phyloP scores from a whole-genome alignment of 2,888 invertebrate species.

The Nezara viridula region DNA sequence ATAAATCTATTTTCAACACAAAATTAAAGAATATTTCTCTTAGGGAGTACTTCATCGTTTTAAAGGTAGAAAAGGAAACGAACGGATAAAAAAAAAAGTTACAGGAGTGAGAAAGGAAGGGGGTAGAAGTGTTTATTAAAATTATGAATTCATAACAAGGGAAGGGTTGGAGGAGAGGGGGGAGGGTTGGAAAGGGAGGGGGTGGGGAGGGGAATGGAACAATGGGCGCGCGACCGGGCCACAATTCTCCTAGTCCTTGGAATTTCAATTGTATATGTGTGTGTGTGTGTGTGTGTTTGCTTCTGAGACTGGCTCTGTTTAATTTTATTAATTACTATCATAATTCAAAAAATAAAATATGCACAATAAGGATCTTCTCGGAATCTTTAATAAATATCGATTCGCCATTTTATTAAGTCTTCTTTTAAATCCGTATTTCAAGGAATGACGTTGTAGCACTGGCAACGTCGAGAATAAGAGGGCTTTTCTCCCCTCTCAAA shows the following conservation, averaged over 20 bases:
- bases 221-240: not conserved
- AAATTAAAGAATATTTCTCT: not conserved
- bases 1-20: not conserved
- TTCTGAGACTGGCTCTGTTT: not conserved
- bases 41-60: conserved; percentile 40
- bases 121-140: conserved; percentile 56
- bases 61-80: conserved; percentile 32
- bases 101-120: conserved; percentile 27
- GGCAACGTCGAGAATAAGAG: too few relatives aligned
- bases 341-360: conserved; percentile 32
- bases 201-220: not conserved
- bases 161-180: conserved; percentile 41
- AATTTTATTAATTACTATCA: conserved; percentile 30
- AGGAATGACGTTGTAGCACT: too few relatives aligned
- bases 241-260: conserved; percentile 19
- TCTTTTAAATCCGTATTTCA: not conserved
- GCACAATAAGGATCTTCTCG: not conserved
- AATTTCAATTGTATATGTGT: not conserved
- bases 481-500: too few relatives aligned
- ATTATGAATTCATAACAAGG: conserved; percentile 59
- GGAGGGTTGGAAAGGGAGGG: not conserved
- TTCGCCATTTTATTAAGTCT: not conserved
- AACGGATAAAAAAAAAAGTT: not conserved
- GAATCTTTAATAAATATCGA: not conserved
- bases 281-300: not conserved